These are phyloP conservation scores for Tenthredo livida DNA, from an alignment of 2,888 invertebrate genomes.

Conservation along the genomic window DNA sequence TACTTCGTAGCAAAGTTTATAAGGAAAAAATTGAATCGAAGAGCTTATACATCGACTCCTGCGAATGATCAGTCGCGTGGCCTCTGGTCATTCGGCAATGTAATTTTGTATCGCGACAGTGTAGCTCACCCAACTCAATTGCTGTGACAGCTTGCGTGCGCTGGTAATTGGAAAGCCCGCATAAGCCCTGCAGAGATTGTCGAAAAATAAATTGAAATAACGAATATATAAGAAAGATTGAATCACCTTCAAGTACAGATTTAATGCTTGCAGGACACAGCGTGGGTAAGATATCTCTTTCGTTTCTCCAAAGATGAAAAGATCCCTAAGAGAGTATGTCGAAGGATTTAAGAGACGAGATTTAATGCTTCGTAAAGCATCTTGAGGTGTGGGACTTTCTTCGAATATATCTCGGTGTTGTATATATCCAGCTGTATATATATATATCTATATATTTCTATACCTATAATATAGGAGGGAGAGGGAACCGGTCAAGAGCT, in stretches of 20 bases:
- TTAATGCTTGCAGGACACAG: neutral
- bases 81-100: constrained; percentile 27
- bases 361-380: neutral
- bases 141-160: constrained; percentile 29
- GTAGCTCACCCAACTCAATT: constrained; percentile 29
- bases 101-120: constrained; percentile 26
- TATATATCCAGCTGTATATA: neutral
- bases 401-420: neutral
- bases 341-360: neutral
- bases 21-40: constrained; percentile 5
- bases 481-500: constrained; percentile 37
- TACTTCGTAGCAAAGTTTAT: neutral
- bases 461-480: constrained; percentile 18
- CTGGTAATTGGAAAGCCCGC: constrained; percentile 31
- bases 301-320: neutral
- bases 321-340: neutral
- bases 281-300: neutral
- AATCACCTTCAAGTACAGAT: neutral
- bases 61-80: constrained; percentile 12
- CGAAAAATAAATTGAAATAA: constrained; percentile 24
- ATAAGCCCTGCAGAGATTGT: constrained; percentile 8
- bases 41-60: neutral
- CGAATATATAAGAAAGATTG: neutral
- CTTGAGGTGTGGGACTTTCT: constrained; percentile 34
- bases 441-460: constrained; percentile 14